Evolutionary conservation across 2,113 vertebrate genomes (phyloP), one percentile per base, ranked within the genome.

Genomic region (Sapayoa aenigma): DNA sequence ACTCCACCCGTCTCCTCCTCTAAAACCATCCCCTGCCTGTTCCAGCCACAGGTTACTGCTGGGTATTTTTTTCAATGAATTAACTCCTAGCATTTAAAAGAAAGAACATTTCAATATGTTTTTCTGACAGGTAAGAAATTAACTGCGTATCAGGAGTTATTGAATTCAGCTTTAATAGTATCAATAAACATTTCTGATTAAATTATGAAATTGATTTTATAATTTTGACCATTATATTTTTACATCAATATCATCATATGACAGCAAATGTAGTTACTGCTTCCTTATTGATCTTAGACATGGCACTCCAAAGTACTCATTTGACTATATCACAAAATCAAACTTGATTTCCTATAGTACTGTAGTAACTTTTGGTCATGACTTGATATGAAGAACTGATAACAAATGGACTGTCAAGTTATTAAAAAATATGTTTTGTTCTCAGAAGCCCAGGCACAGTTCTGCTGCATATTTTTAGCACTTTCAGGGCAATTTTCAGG

Each of bases 161-260:
- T 98, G 98, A 97, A 98, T 98, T 98, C 97, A 98, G 96, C 97
- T 98, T 98, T 98, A 98, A 98, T 96, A 97, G 97, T 97, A 98
- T 98, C 98, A 98, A 98, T 98, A 98, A 98, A 98, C 98, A 98
- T 98, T 98, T 98, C 97, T 99, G 98, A 99, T 99, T 99, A 99
- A 99, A 99, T 99, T 99, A 99, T 98, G 98, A 98, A 98, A 99
- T 99, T 98, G 99, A 99, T 99, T 99, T 99, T 99, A 98, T 99
- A 98, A 99, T 99, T 98, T 98, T 97, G 97, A 97, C 98, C 98
- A 98, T 98, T 98, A 97, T 96, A 97, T 98, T 98, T 98, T 98
- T 98, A 97, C 98, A 98, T 98, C 98, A 98, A 98, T 98, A 98
- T 98, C 98, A 98, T 98, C 97, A 96, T 95, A 97, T 98, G 98